Conservation (phyloP, 2,888 invertebrate species). For the Exephanes ischioxanthus region DNA sequence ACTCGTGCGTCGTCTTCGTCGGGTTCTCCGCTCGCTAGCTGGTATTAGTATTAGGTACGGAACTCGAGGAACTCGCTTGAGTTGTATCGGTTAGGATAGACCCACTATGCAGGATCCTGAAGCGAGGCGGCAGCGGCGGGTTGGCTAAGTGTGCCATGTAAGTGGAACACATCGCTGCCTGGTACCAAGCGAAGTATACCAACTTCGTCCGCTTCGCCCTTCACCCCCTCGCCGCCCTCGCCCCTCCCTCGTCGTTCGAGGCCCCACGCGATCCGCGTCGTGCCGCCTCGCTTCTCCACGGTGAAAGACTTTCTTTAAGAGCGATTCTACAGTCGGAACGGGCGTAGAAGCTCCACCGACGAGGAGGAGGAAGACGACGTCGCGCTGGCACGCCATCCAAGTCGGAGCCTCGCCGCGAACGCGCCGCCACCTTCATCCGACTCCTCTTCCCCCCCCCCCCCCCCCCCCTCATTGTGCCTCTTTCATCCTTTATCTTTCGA, state of each 20-base stretch:
- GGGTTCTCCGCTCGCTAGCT: background rate
- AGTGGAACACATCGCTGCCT: slow-evolving; percentile 85
- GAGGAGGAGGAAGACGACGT: background rate
- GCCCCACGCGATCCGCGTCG: slow-evolving; percentile 66
- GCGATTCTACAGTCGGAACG: slow-evolving; percentile 3
- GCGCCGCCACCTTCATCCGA: background rate
- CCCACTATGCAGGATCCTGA: slow-evolving; percentile 80
- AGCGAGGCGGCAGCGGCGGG: slow-evolving; percentile 73
- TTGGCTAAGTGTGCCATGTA: slow-evolving; percentile 84
- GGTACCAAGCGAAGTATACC: slow-evolving; percentile 83
- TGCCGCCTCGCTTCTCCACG: slow-evolving; percentile 70
- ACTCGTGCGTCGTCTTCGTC: background rate
- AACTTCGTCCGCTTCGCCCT: slow-evolving; percentile 80
- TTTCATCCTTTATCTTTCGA: slow-evolving; percentile 25
- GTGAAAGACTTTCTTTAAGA: slow-evolving; percentile 85
- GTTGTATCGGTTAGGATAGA: slow-evolving; percentile 73
- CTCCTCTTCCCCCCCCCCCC: slow-evolving; percentile 24
- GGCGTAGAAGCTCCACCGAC: background rate
- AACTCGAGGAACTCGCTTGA: slow-evolving; percentile 20
- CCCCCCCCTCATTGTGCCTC: slow-evolving; percentile 52
- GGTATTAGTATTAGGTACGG: background rate
- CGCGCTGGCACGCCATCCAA: slow-evolving; percentile 24
- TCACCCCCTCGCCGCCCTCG: slow-evolving; percentile 46
- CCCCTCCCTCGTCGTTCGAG: background rate
- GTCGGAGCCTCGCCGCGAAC: background rate